Evolutionary conservation across 2,113 vertebrate species (phyloP).

Genomic region (Maccullochella peelii): DNA sequence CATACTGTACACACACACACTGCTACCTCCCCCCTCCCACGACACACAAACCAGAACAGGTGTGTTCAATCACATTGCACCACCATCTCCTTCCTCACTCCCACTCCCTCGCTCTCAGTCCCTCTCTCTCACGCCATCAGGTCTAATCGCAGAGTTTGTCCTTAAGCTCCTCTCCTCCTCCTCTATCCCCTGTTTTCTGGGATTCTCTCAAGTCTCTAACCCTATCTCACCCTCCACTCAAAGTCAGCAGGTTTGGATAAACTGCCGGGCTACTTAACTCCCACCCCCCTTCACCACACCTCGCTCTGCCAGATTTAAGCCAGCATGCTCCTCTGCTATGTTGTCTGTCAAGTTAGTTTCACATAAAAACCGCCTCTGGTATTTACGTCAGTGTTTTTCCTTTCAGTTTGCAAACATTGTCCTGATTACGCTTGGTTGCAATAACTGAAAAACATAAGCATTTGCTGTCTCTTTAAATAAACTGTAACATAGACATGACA

Average conservation of each 20-base stretch:
- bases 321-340: conserved; percentile 37
- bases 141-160: conserved; percentile 80
- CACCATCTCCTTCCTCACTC: conserved; percentile 63
- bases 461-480: not conserved
- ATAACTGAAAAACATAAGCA: not conserved
- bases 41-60: conserved; percentile 72
- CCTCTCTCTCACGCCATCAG: conserved; percentile 77
- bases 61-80: conserved; percentile 79
- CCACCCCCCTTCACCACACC: conserved; percentile 34
- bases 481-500: not conserved
- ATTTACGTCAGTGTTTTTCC: conserved; percentile 6
- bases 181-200: conserved; percentile 77
- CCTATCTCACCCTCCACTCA: conserved; percentile 72
- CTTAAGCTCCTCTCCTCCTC: conserved; percentile 80
- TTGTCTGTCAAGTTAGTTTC: conserved; percentile 49
- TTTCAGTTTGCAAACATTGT: not conserved
- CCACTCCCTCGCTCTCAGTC: conserved; percentile 48
- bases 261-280: conserved; percentile 67
- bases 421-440: not conserved
- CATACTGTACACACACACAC: conserved; percentile 6
- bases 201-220: conserved; percentile 75
- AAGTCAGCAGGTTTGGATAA: conserved; percentile 82
- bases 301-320: conserved; percentile 36
- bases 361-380: conserved; percentile 11
- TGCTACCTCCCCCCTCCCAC: conserved; percentile 15